Percentiles rank a stretch among this genome's conserved stretches.
These are phyloP conservation scores for Megaptera novaeangliae DNA, from an alignment of 2,113 vertebrate genomes.

Conservation along the genomic window DNA sequence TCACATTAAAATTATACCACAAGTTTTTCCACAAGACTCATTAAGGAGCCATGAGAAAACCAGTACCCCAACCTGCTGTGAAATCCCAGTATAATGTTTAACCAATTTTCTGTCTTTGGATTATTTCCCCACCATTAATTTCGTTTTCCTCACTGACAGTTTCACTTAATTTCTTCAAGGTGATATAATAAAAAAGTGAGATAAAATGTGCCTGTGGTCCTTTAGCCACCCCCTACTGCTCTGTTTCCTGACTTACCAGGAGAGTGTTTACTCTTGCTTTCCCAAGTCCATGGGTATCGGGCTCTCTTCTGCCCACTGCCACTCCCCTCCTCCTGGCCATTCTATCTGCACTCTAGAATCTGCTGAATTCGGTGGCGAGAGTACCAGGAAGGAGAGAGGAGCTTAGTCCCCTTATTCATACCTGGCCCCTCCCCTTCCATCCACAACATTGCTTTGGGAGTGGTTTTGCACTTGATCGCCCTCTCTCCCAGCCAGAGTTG, in stretches of 20 bases:
- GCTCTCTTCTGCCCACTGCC: not conserved
- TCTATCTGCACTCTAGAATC: not conserved
- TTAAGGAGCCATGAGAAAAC: constrained; percentile 35
- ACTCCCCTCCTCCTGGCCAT: not conserved
- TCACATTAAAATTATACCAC: constrained; percentile 69
- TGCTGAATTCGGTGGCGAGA: not conserved
- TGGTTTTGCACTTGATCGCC: not conserved
- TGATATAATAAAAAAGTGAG: not conserved
- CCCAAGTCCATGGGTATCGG: not conserved
- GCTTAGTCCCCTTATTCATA: not conserved
- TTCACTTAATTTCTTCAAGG: not conserved
- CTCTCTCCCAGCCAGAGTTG: not conserved
- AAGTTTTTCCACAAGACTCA: constrained; percentile 65
- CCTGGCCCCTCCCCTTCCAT: accelerated
- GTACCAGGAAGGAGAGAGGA: not conserved
- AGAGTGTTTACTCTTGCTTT: not conserved
- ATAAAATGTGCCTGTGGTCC: not conserved
- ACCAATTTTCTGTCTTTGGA: not conserved
- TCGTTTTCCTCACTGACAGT: not conserved
- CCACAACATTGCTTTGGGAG: not conserved
- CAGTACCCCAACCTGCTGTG: constrained; percentile 39
- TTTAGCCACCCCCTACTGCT: not conserved
- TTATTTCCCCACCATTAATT: not conserved
- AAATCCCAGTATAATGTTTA: constrained; percentile 39
- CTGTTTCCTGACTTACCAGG: not conserved